A percentile compares a stretch with the other conserved stretches of the same genome.
These are phyloP conservation scores for Potamilus streckersoni DNA, from an alignment of 1,140 invertebrate species.

Conservation along the genomic window DNA sequence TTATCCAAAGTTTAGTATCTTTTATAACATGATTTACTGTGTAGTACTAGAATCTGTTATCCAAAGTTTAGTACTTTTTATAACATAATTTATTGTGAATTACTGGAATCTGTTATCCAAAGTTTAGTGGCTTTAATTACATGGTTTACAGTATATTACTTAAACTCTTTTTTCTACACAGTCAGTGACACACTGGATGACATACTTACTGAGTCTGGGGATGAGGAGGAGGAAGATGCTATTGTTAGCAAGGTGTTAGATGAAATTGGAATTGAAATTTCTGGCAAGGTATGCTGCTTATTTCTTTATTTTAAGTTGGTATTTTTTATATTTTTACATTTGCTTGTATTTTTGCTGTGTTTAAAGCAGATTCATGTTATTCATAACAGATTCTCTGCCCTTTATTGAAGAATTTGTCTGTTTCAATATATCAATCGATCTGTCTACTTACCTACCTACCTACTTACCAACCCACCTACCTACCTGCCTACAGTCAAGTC, in stretches of 20 bases:
- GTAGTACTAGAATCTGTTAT: background rate
- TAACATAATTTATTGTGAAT: too few species aligned
- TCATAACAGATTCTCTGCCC: too few species aligned
- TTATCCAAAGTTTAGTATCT: too few species aligned
- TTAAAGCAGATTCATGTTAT: too few species aligned
- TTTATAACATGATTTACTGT: background rate
- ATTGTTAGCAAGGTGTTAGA: constrained; percentile 90
- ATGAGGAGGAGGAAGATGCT: constrained; percentile 89
- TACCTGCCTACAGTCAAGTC: too few species aligned
- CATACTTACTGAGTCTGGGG: constrained; percentile 87
- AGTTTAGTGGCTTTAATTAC: background rate
- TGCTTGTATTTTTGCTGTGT: too few species aligned
- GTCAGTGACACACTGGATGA: constrained; percentile 92
- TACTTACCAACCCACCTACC: too few species aligned
- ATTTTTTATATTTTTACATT: constrained; percentile 1
- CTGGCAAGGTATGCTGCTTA: constrained; percentile 78
- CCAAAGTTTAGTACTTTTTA: too few species aligned
- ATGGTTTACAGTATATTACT: background rate
- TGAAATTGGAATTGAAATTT: constrained; percentile 96
- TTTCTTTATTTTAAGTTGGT: constrained; percentile 1
- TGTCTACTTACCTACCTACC: too few species aligned
- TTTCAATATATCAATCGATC: too few species aligned
- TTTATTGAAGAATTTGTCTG: too few species aligned
- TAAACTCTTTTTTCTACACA: constrained; percentile 66
- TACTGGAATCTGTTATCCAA: too few species aligned